Evolutionary conservation across 2,797 vertebrate species (phyloP), one percentile per base, ranked within the genome.

Genomic region (Tadarida brasiliensis): DNA sequence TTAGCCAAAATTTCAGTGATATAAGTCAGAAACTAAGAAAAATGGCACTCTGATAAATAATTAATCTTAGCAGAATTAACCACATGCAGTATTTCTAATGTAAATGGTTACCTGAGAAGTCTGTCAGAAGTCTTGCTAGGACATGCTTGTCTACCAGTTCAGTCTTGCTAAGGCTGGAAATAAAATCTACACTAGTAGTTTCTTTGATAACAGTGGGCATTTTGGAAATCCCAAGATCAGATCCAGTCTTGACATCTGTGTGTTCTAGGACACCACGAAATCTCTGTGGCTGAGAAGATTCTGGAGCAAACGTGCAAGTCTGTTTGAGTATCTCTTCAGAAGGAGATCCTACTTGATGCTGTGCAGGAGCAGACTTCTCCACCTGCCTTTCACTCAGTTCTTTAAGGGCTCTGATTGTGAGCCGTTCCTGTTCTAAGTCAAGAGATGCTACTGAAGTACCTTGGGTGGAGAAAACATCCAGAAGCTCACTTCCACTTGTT

Each of bases 391-490:
- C 98, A 47, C 98, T 98, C 33, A 99, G 95, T 91, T 99, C 99
- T 98, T 98, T 99, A 73, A 99, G 98, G 59, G 99, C 99, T 97
- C 80, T 98, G 94, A 99, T 99, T 1, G 99, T 99, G 63, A 99
- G 98, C 44, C 95, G 97, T 54, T 99, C 99, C 95, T 99, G 98
- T 91, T 99, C 99, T 84, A 99, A 97, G 90, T 99, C 98, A 90
- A 99, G 98, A 92, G 98, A 97, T 83, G 96, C 97, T 6, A 94
- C 95, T 26, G 98, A 98, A 11, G 93, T 26, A 11, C 33, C n/a
- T 15, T 97, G 92, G 20, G 91, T 78, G 49, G 95, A 94, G 12
- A 76, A 71, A 51, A 17, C 56, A 24, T 22, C 82, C 68, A 49
- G 67, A 81, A 33, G 44, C 5, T 78, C 47, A 54, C n/a, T 80